These are phyloP conservation scores for Micrastur ruficollis DNA, from an alignment of 2,797 vertebrate genomes.

Conservation along the genomic window DNA sequence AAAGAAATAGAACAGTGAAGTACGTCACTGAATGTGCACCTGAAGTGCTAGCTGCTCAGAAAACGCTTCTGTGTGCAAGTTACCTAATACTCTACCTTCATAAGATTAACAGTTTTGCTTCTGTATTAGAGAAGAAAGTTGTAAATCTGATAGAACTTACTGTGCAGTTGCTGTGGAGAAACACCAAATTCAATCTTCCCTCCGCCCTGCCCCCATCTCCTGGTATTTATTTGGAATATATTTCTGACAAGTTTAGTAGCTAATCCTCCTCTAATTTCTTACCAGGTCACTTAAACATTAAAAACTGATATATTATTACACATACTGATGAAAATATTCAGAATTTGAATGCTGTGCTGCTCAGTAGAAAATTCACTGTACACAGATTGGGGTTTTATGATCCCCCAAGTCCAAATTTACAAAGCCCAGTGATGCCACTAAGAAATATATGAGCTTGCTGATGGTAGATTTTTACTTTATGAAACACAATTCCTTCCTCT, in stretches of 20 bases:
- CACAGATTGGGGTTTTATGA: not conserved
- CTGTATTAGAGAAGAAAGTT: not conserved
- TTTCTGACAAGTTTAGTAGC: not conserved
- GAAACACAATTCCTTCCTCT: not conserved
- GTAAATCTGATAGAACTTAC: not conserved
- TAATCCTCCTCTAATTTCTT: not conserved
- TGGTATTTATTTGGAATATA: not conserved
- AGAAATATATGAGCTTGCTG: not conserved
- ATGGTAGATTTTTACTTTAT: not conserved
- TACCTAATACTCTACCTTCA: not conserved
- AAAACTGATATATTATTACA: not conserved
- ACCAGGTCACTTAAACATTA: not conserved
- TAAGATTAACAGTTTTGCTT: not conserved
- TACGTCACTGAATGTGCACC: accelerated
- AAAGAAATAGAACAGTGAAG: not conserved
- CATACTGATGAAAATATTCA: not conserved
- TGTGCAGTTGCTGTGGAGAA: not conserved
- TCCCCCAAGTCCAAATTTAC: not conserved
- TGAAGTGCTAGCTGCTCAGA: not conserved
- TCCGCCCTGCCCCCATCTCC: accelerated
- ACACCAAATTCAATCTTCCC: not conserved
- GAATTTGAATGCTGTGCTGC: not conserved
- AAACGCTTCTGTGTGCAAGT: not conserved
- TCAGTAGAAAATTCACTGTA: not conserved
- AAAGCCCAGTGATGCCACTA: not conserved